phyloP scores from a whole-genome alignment of 1,140 invertebrate genomes.

The Daktulosphaira vitifoliae region DNA sequence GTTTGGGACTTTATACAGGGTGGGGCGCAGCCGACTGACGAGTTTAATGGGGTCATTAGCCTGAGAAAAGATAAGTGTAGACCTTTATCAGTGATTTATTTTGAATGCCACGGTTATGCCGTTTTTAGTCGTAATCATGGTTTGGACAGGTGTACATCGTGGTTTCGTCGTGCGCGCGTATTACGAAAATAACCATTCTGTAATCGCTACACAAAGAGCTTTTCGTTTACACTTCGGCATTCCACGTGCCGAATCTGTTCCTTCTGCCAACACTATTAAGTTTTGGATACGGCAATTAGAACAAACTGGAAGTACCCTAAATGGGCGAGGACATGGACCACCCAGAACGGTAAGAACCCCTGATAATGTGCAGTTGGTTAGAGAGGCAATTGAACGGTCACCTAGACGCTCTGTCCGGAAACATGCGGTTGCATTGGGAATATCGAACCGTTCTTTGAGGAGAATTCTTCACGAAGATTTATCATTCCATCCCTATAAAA shows the following conservation, averaged over 20 bases:
- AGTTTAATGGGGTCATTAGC: too few relatives aligned
- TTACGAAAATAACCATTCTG: not conserved
- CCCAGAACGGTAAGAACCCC: not conserved
- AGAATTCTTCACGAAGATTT: constrained; percentile 23
- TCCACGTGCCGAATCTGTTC: not conserved
- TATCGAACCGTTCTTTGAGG: not conserved
- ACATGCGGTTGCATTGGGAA: constrained; percentile 3
- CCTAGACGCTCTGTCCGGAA: constrained; percentile 11
- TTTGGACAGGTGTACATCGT: not conserved
- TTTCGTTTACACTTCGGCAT: not conserved
- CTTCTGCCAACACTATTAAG: not conserved
- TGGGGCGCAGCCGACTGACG: too few relatives aligned
- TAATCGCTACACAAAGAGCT: not conserved
- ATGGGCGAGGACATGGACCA: not conserved
- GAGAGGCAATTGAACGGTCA: constrained; percentile 2
- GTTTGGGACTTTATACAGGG: too few relatives aligned
- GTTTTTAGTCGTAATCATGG: constrained; percentile 7
- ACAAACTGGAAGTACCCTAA: not conserved
- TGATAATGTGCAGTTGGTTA: not conserved
- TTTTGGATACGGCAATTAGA: not conserved
- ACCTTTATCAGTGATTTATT: too few relatives aligned
- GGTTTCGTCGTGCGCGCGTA: not conserved
- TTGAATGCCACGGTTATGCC: too few relatives aligned
- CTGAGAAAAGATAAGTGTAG: too few relatives aligned
- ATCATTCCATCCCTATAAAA: constrained; percentile 35